Conservation (phyloP, 1,140 invertebrate species). For the Mya arenaria region DNA sequence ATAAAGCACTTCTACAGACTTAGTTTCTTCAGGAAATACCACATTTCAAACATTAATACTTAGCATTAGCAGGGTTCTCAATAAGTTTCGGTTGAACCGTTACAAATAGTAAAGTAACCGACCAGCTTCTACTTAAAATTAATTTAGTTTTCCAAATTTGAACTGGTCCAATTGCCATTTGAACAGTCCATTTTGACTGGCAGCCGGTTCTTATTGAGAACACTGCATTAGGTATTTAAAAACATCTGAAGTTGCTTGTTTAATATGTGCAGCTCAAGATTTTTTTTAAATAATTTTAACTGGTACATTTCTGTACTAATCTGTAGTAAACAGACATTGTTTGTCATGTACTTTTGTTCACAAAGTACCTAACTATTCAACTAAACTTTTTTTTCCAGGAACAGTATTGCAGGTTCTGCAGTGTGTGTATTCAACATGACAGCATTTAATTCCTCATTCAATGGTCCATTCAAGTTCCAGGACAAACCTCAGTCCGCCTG, state of each 20-base stretch:
- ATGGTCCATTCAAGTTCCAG: constrained; percentile 78
- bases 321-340: not conserved
- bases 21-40: too few species aligned
- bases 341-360: not conserved
- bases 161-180: too few species aligned
- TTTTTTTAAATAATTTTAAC: not conserved
- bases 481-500: constrained; percentile 71
- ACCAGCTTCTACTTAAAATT: too few species aligned
- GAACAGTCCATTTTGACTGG: too few species aligned
- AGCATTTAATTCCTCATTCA: constrained; percentile 72
- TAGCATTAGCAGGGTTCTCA: too few species aligned
- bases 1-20: too few species aligned
- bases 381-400: constrained; percentile 64
- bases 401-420: constrained; percentile 78
- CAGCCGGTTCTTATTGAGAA: not conserved
- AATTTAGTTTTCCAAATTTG: too few species aligned
- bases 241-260: not conserved
- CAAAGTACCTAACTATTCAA: not conserved
- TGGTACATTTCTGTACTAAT: not conserved
- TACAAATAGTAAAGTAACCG: too few species aligned
- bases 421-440: constrained; percentile 78
- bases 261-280: too few species aligned
- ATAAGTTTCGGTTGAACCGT: too few species aligned
- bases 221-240: not conserved
- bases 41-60: too few species aligned